These are phyloP conservation scores for Drosophila kambysellisi DNA, from an alignment of 2,888 invertebrate genomes.

Conservation along the genomic window DNA sequence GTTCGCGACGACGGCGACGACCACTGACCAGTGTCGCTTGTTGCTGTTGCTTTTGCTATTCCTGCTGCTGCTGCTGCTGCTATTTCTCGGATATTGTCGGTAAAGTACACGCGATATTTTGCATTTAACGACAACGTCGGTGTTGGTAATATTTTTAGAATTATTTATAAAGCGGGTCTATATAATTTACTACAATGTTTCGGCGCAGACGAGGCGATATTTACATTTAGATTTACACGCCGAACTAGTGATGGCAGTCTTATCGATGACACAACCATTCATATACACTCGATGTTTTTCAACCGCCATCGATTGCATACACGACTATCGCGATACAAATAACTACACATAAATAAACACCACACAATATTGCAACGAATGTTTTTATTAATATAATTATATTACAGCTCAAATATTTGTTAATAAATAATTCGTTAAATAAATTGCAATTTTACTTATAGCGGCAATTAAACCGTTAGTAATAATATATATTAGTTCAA, in stretches of 20 bases:
- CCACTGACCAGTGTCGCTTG: constrained; percentile 34
- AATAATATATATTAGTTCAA: not conserved
- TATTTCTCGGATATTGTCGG: constrained; percentile 1
- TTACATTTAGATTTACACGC: constrained; percentile 63
- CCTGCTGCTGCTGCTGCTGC: constrained; percentile 10
- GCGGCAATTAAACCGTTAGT: not conserved
- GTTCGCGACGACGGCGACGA: constrained; percentile 32
- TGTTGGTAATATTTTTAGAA: constrained; percentile 43
- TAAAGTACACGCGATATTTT: constrained; percentile 10
- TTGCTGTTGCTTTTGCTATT: constrained; percentile 26
- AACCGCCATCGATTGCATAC: not conserved
- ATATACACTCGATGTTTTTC: constrained; percentile 1
- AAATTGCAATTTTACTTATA: not conserved
- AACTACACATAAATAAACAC: too few species aligned
- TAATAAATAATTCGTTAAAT: not conserved
- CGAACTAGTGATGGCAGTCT: constrained; percentile 40
- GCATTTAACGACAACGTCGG: not conserved
- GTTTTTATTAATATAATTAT: not conserved
- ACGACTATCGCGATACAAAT: constrained; percentile 1
- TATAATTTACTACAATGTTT: constrained; percentile 42
- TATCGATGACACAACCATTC: constrained; percentile 30
- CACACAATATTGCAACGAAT: too few species aligned
- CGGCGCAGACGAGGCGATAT: constrained; percentile 56
- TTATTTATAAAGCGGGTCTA: constrained; percentile 22
- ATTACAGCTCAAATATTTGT: not conserved